These are phyloP conservation scores for Amaurobius ferox DNA, from an alignment of 2,888 invertebrate species.

Conservation along the genomic window DNA sequence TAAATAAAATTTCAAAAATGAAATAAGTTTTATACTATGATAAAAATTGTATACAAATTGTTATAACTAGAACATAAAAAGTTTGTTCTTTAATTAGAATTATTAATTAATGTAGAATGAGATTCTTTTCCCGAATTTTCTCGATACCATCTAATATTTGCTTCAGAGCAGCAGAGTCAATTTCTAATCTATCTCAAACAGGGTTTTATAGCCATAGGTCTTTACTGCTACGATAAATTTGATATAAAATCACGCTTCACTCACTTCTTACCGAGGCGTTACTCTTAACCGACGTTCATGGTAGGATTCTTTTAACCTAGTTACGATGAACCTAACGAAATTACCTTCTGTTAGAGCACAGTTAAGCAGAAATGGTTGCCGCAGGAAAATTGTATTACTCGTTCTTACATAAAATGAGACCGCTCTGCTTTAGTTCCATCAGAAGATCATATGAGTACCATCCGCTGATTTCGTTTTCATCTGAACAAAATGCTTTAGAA, in stretches of 20 bases:
- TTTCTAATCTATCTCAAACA: background rate
- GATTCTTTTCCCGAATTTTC: no score
- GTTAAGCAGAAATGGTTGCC: conserved; percentile 67
- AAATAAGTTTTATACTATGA: no score
- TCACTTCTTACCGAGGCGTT: conserved; percentile 31
- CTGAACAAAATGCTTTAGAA: no score
- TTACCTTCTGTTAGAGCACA: conserved; percentile 66
- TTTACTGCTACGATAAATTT: conserved; percentile 64
- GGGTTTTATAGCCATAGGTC: conserved; percentile 23
- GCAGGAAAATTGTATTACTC: conserved; percentile 53
- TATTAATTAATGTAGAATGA: no score
- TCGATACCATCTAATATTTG: background rate
- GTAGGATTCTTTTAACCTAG: conserved; percentile 61
- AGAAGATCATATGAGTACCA: no score
- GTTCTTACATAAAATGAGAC: conserved; percentile 51
- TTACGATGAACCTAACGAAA: conserved; percentile 62
- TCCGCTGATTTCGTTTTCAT: no score
- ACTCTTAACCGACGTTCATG: conserved; percentile 65
- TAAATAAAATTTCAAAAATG: no score
- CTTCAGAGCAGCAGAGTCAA: background rate
- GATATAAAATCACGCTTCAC: conserved; percentile 69
- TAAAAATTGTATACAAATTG: no score
- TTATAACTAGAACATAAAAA: no score
- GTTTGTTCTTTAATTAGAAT: no score
- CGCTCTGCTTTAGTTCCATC: conserved; percentile 1